Conservation (phyloP, 2,888 invertebrate species). For the Drosophila anceps region DNA sequence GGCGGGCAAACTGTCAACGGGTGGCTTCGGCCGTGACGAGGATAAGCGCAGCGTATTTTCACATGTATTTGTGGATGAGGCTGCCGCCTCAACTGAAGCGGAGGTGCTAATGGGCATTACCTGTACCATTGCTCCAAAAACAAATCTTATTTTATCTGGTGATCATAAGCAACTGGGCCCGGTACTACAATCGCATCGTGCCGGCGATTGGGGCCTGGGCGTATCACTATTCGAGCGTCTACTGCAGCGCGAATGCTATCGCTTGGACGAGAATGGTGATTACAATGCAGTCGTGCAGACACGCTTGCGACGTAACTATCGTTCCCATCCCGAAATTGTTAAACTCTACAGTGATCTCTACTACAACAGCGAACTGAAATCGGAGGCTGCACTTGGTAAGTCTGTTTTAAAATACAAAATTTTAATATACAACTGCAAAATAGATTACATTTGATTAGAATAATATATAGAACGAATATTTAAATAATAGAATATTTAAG, state of each 20-base stretch:
- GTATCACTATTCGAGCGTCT: conserved; percentile 90
- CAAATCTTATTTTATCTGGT: conserved; percentile 89
- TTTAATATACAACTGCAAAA: not conserved
- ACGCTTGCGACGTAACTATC: conserved; percentile 91
- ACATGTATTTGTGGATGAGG: conserved; percentile 92
- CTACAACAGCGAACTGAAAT: conserved; percentile 88
- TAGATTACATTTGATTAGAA: too few relatives aligned
- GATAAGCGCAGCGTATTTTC: conserved; percentile 85
- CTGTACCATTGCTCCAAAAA: conserved; percentile 79
- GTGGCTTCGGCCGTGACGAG: conserved; percentile 65
- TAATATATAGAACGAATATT: too few relatives aligned
- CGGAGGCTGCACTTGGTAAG: conserved; percentile 77
- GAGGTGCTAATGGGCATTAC: conserved; percentile 88
- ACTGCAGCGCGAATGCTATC: conserved; percentile 86
- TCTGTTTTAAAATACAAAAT: not conserved
- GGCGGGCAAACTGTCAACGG: conserved; percentile 86
- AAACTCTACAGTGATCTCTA: conserved; percentile 89
- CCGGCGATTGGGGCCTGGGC: conserved; percentile 74
- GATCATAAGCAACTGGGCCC: conserved; percentile 92
- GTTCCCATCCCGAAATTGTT: conserved; percentile 89
- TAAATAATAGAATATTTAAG: too few relatives aligned
- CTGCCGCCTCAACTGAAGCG: conserved; percentile 90
- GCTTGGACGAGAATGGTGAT: conserved; percentile 58
- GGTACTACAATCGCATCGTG: conserved; percentile 85
- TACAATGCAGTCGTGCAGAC: conserved; percentile 89